Evolutionary conservation across 1,140 invertebrate species (phyloP), one percentile per base, ranked within the genome.

Genomic region (Zaprionus capensis): DNA sequence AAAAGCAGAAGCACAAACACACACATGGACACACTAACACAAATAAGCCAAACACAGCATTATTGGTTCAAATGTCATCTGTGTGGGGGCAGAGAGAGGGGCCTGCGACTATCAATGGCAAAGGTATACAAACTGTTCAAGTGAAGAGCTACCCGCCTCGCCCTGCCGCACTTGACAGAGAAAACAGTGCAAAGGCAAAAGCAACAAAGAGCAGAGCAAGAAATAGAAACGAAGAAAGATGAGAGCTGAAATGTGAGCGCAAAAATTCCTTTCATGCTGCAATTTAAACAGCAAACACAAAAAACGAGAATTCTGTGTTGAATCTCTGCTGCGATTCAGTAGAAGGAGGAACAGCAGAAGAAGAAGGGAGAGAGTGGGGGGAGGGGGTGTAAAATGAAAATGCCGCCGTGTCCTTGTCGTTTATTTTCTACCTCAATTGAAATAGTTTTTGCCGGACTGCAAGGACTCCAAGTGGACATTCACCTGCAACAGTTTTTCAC

Each of bases 371-470:
- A 9, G 31, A 3, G 2, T 26, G 9, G 31, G 0, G 31, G 46
- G n/a, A 53, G 24, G 7, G 51, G 24, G 14, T 20, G 59, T 28
- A 28, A 66, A 78, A 71, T 69, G 75, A 77, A 77, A 91, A 85
- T 85, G 86, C 81, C 86, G 78, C 65, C 79, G 68, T 88, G 86
- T 81, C 85, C 85, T 88, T 90, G 85, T 80, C 85, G 85, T 82
- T 85, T 76, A 81, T 90, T 90, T 90, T 85, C 79, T 90, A 88
- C 85, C 85, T 88, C 85, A 88, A 88, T 88, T 88, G 85, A 88
- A 88, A 88, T 88, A 88, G 85, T 88, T 90, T 87, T 88, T 59
- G 59, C 79, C 66, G 20, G 63, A 67, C 57, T 56, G 55, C 68
- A 70, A 69, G 65, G 26, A 57, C 66, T 46, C 41, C 69, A 58